Evolutionary conservation across 2,797 vertebrate species (phyloP).

Genomic region (Brachymystax lenok): DNA sequence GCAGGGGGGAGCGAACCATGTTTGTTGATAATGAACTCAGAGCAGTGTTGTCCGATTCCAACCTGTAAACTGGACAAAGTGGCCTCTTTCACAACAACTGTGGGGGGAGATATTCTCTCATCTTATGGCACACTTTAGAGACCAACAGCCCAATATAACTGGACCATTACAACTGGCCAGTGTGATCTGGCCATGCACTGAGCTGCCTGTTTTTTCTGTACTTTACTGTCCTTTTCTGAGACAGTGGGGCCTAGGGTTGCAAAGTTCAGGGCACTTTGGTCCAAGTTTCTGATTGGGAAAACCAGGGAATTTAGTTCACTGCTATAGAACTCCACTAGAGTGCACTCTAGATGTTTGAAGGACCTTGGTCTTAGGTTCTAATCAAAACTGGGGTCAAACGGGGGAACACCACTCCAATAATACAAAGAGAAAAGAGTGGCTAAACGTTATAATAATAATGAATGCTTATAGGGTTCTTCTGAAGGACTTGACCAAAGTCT

Average conservation of each 20-base stretch:
- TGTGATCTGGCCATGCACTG: neutral
- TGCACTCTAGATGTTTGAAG: too few relatives aligned
- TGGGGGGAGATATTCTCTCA: slow-evolving; percentile 19
- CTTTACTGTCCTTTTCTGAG: neutral
- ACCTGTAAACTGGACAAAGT: slow-evolving; percentile 42
- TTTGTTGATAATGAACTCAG: slow-evolving; percentile 64
- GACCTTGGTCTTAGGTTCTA: too few relatives aligned
- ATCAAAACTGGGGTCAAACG: neutral
- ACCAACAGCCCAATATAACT: neutral
- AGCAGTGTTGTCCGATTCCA: slow-evolving; percentile 41
- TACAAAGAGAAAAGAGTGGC: too few relatives aligned
- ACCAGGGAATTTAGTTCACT: too few relatives aligned
- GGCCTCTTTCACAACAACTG: slow-evolving; percentile 13
- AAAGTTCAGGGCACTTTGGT: too few relatives aligned
- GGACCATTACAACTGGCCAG: neutral
- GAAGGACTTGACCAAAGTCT: neutral
- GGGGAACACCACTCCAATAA: neutral
- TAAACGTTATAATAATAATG: neutral
- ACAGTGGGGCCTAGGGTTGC: too few relatives aligned
- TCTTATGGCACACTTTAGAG: neutral
- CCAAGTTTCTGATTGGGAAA: too few relatives aligned
- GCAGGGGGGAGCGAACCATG: slow-evolving; percentile 52
- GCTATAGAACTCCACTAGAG: too few relatives aligned
- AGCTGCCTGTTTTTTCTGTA: neutral
- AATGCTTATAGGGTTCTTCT: too few relatives aligned